phyloP scores from a whole-genome alignment of 2,113 vertebrate species.

The Leiothrix lutea region DNA sequence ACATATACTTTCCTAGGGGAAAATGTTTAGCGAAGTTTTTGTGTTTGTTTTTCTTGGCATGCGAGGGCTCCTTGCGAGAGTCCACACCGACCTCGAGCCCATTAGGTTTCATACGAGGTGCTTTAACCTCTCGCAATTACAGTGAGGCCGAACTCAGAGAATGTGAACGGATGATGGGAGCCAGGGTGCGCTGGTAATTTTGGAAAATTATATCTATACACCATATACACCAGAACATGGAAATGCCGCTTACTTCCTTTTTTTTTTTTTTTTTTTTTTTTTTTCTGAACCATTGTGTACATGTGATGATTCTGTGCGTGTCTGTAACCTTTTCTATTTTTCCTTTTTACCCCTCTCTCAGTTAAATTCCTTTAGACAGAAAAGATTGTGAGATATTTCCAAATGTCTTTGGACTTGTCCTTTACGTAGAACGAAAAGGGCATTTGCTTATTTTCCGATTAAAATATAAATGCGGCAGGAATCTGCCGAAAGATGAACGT shows the following conservation, averaged over 20 bases:
- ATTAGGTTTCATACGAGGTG: not conserved
- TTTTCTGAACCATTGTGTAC: not conserved
- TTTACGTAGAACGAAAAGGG: not conserved
- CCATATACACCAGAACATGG: not conserved
- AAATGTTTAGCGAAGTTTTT: not conserved
- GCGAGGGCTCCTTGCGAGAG: not conserved
- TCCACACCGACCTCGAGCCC: not conserved
- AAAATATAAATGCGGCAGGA: not conserved
- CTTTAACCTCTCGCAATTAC: not conserved
- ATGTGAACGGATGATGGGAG: not conserved
- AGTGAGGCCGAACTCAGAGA: not conserved
- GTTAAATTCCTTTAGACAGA: not conserved
- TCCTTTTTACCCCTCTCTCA: not conserved
- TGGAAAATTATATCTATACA: not conserved
- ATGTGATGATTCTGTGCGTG: not conserved
- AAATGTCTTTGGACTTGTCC: not conserved
- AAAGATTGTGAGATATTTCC: not conserved
- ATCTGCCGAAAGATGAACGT: not conserved
- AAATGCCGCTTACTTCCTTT: not conserved
- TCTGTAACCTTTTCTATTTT: not conserved
- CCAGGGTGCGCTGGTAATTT: not conserved
- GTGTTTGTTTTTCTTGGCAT: conserved; percentile 5
- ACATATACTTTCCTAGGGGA: not conserved
- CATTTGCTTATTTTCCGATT: not conserved
- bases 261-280: not conserved